A percentile compares a stretch with the other conserved stretches of the same genome.
These are phyloP conservation scores for Sebastes steindachneri DNA, from an alignment of 2,797 vertebrate genomes.

Conservation along the genomic window DNA sequence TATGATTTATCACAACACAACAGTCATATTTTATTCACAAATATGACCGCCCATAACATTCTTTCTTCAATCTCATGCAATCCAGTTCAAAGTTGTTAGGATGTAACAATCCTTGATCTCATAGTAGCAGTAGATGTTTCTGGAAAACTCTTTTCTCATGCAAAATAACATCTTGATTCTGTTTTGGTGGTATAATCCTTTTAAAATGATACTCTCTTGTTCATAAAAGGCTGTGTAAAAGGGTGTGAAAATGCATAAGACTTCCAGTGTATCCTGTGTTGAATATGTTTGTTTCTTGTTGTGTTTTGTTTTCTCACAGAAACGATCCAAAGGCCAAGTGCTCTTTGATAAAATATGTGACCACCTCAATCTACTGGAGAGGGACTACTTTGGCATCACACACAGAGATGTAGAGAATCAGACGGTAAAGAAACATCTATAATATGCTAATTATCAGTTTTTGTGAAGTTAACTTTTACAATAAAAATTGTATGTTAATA, in stretches of 20 bases:
- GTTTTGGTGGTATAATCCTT: neutral
- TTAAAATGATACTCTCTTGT: neutral
- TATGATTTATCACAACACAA: too few species aligned
- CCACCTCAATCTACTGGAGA: conserved; percentile 97
- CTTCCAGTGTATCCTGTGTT: neutral
- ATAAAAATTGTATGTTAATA: neutral
- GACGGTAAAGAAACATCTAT: conserved; percentile 83
- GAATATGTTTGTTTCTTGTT: neutral
- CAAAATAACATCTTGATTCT: neutral
- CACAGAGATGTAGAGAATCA: conserved; percentile 95
- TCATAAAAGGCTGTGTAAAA: neutral
- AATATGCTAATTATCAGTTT: neutral
- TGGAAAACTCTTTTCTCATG: neutral
- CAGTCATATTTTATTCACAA: neutral
- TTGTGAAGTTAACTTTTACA: neutral
- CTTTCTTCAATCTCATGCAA: neutral
- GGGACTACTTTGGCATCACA: conserved; percentile 95
- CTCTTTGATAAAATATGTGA: conserved; percentile 96
- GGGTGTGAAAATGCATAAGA: neutral
- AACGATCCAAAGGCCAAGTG: conserved; percentile 91
- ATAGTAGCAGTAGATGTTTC: neutral
- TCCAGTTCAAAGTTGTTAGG: neutral
- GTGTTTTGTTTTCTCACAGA: conserved; percentile 77
- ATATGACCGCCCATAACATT: neutral
- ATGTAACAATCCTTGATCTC: neutral